Percentiles rank a stretch among this genome's conserved stretches.
phyloP scores from a whole-genome alignment of 2,797 vertebrate genomes.

The Pipistrellus nathusii region DNA sequence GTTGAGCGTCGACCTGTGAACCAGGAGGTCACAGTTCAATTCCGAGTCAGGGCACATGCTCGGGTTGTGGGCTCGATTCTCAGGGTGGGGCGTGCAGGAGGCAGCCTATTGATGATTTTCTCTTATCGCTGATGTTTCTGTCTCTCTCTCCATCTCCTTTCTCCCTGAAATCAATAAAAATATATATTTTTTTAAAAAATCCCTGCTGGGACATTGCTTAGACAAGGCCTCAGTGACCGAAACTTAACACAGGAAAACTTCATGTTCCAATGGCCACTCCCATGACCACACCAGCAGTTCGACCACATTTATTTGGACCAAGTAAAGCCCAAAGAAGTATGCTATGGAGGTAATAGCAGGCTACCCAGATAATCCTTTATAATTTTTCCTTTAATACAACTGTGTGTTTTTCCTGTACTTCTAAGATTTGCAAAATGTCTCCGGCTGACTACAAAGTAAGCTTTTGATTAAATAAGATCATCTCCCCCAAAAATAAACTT shows the following conservation, averaged over 20 bases:
- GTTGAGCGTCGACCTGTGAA: too few relatives aligned
- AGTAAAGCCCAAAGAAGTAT: neutral
- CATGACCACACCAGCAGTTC: neutral
- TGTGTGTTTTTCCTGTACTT: neutral
- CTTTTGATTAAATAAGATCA: slow-evolving; percentile 45
- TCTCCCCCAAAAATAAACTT: slow-evolving; percentile 24
- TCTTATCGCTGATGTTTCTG: too few relatives aligned
- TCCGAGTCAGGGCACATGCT: too few relatives aligned
- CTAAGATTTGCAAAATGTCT: slow-evolving; percentile 52
- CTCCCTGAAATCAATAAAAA: too few relatives aligned
- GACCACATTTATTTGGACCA: neutral
- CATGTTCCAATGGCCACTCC: neutral
- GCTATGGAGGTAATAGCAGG: neutral
- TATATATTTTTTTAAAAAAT: too few relatives aligned
- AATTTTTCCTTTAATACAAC: slow-evolving; percentile 1
- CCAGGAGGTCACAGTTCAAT: too few relatives aligned
- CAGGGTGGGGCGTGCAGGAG: too few relatives aligned
- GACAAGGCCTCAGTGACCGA: neutral
- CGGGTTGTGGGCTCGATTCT: too few relatives aligned
- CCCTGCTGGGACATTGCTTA: neutral
- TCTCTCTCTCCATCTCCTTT: too few relatives aligned
- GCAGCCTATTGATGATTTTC: too few relatives aligned
- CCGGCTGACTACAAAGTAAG: slow-evolving; percentile 18
- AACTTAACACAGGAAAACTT: neutral
- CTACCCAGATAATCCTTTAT: neutral